Conservation (phyloP, 2,797 vertebrate genomes). For the Lepilemur ruficaudatus region DNA sequence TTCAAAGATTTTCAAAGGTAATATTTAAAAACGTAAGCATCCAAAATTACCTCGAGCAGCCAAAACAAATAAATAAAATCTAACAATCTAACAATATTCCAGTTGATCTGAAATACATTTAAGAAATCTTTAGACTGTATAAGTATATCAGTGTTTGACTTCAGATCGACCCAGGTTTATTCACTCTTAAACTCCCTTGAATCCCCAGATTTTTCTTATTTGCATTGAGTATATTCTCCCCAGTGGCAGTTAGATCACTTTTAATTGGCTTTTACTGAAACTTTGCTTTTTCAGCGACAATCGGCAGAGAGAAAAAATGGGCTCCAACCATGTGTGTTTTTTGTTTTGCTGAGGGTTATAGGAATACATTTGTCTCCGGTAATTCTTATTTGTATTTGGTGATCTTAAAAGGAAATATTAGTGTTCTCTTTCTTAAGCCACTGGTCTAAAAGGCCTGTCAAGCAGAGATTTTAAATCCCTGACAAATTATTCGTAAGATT, state of each 20-base stretch:
- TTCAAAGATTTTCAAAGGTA: neutral
- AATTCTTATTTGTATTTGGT: neutral
- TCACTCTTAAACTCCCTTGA: conserved; percentile 12
- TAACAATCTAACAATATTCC: neutral
- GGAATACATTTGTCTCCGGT: neutral
- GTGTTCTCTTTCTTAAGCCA: neutral
- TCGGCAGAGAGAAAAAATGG: neutral
- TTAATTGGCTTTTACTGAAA: neutral
- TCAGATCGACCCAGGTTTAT: neutral
- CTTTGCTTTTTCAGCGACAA: neutral
- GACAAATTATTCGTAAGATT: neutral
- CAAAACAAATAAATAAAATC: neutral
- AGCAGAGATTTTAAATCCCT: neutral
- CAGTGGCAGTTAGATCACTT: neutral
- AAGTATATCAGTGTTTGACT: neutral
- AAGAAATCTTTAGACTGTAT: neutral
- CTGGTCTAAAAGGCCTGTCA: neutral
- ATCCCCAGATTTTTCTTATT: neutral
- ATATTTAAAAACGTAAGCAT: neutral
- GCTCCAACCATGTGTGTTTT: neutral
- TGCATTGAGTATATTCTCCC: neutral
- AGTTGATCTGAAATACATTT: neutral
- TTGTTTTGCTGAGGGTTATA: neutral
- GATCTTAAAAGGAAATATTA: neutral
- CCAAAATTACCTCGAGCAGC: neutral